phyloP scores from a whole-genome alignment of 2,888 invertebrate species.

The Ligdia adustata region DNA sequence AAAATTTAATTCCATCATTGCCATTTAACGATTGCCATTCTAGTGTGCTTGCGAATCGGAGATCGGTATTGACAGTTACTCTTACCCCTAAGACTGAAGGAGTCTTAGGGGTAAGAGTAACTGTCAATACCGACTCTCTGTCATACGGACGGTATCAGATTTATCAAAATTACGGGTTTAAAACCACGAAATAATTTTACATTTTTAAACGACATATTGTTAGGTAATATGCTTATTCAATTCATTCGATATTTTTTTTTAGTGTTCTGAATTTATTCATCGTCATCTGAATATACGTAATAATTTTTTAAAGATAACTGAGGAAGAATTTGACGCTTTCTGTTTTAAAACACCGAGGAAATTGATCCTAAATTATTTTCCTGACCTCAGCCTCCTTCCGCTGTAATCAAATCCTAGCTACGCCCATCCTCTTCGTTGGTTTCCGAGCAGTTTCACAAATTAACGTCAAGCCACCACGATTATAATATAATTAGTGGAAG shows the following conservation, averaged over 20 bases:
- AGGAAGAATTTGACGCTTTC: not conserved
- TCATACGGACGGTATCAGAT: conserved; percentile 9
- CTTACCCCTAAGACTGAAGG: no score
- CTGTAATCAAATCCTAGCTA: conserved; percentile 19
- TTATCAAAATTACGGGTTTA: not conserved
- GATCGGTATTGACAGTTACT: no score
- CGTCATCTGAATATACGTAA: no score
- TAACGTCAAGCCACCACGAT: conserved; percentile 65
- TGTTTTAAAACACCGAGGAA: not conserved
- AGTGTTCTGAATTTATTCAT: no score
- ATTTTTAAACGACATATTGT: no score
- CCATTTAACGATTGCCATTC: no score
- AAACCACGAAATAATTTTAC: not conserved
- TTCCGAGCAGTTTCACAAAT: conserved; percentile 76
- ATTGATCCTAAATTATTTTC: not conserved
- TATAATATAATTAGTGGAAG: conserved; percentile 59
- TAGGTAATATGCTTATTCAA: no score
- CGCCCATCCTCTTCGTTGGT: conserved; percentile 50
- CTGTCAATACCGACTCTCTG: conserved; percentile 48
- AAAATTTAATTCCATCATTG: no score
- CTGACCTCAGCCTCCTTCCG: conserved; percentile 1
- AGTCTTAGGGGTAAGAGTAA: no score
- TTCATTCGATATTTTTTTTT: no score
- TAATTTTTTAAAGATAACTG: not conserved
- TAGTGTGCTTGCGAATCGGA: no score